Evolutionary conservation across 2,113 vertebrate species (phyloP), one percentile per base, ranked within the genome.

Genomic region (Serinus canaria): DNA sequence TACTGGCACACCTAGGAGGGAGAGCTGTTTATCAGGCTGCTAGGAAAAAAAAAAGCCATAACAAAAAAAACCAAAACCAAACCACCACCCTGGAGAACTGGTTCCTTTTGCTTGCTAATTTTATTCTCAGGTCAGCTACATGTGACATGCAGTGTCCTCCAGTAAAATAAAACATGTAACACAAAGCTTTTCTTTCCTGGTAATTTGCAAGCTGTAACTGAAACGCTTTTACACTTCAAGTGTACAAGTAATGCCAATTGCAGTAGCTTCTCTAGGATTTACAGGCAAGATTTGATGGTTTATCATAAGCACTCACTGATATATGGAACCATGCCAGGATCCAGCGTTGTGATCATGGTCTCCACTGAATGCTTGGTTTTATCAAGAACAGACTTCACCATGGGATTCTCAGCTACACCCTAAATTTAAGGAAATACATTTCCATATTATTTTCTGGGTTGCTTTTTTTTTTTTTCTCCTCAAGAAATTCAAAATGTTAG

Each of bases 251-350:
- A 1, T 6, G 1, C 41, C 25, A 50, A 22, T 12, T 78, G 33
- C 19, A 75, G n/a, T 43, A 59, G 47, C 8, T 35, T 64, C 18
- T 70, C 22, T 23, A 50, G 37, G 11, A 63, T 37, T 76, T 66
- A 47, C 28, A 63, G 18, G 7, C 50, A 47, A 39, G 19, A 59
- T 11, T 31, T 53, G 14, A n/a, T 3, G 14, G 15, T 79, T 81
- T 95, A 53, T 46, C 21, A 37, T n/a, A 46, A 82, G 25, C 79
- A 98, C 99, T 97, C 96, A 99, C 99, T 99, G 95, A 99, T 99
- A 89, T 99, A 99, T 0, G 99, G 99, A 94, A 98, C 99, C 99
- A 99, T 99, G 96, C 99, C 99, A 30, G 99, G 99, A 93, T 99
- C 99, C 97, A 99, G 98, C 1, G 99, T 99, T 9, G 99, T 99